These are phyloP conservation scores for Cataglyphis cursor DNA, from an alignment of 2,888 invertebrate species.

Conservation along the genomic window DNA sequence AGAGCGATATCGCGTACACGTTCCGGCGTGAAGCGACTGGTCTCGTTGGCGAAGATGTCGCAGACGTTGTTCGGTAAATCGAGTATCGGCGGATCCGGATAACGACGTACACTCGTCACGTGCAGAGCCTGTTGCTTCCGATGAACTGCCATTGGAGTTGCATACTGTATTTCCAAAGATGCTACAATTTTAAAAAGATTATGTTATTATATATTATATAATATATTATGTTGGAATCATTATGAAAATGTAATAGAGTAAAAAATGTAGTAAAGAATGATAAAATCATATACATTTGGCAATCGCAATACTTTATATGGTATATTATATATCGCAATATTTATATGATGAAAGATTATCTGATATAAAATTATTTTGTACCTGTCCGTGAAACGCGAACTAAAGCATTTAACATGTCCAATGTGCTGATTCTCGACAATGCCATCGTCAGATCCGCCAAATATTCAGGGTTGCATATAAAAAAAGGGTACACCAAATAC, in stretches of 20 bases:
- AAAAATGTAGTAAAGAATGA: too few species aligned
- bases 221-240: background rate
- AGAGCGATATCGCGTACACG: constrained; percentile 89
- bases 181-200: constrained; percentile 52
- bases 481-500: background rate
- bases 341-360: too few species aligned
- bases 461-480: background rate
- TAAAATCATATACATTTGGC: too few species aligned
- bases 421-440: constrained; percentile 70
- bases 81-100: constrained; percentile 88
- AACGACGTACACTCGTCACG: constrained; percentile 87
- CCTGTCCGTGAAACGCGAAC: constrained; percentile 72
- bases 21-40: constrained; percentile 90
- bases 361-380: constrained; percentile 56
- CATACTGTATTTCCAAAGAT: constrained; percentile 60
- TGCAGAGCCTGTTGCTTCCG: constrained; percentile 84
- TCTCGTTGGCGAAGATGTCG: constrained; percentile 90
- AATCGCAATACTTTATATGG: background rate
- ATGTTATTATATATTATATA: background rate
- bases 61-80: constrained; percentile 89
- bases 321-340: too few species aligned
- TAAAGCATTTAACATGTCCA: constrained; percentile 67
- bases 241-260: background rate
- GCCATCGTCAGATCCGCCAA: constrained; percentile 68
- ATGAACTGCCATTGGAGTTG: constrained; percentile 42